Percentiles rank a stretch among this genome's conserved stretches.
Conservation (phyloP, 2,113 vertebrate species). For the Spea multiplicata region DNA sequence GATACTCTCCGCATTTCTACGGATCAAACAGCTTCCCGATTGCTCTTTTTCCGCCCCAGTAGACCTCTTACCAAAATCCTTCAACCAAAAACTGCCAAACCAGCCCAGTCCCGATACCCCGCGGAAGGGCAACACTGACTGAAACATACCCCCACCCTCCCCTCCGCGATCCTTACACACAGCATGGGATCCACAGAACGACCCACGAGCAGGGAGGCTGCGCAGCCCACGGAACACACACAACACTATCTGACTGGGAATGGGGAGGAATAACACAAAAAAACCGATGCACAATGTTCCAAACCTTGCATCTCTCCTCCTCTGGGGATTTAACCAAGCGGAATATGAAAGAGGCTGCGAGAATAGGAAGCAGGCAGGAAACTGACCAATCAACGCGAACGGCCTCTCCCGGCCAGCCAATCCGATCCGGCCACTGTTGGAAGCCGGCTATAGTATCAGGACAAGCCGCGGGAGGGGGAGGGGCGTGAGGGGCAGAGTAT, state of each 20-base stretch:
- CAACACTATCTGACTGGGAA: background rate
- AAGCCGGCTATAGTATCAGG: constrained; percentile 57
- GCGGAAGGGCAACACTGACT: background rate
- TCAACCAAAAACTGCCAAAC: too few species aligned
- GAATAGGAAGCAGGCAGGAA: constrained; percentile 59
- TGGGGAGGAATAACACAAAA: constrained; percentile 38
- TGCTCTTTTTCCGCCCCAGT: too few species aligned
- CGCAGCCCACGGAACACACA: background rate
- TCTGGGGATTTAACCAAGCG: constrained; percentile 56
- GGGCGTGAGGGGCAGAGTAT: constrained; percentile 46
- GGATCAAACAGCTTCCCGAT: too few species aligned
- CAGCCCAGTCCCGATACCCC: too few species aligned
- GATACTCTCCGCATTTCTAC: too few species aligned
- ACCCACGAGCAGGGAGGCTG: constrained; percentile 1
- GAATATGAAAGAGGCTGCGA: constrained; percentile 52
- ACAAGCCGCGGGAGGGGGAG: constrained; percentile 34
- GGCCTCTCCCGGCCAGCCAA: constrained; percentile 57
- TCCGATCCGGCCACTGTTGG: constrained; percentile 52
- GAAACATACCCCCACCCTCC: constrained; percentile 15
- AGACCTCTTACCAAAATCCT: too few species aligned
- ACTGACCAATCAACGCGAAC: constrained; percentile 61
- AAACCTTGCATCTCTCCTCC: constrained; percentile 76
- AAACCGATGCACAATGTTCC: constrained; percentile 51
- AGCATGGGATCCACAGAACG: constrained; percentile 45
- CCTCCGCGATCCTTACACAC: constrained; percentile 45